Evolutionary conservation across 1,140 invertebrate species (phyloP), one percentile per base, ranked within the genome.

Genomic region (Apis dorsata): DNA sequence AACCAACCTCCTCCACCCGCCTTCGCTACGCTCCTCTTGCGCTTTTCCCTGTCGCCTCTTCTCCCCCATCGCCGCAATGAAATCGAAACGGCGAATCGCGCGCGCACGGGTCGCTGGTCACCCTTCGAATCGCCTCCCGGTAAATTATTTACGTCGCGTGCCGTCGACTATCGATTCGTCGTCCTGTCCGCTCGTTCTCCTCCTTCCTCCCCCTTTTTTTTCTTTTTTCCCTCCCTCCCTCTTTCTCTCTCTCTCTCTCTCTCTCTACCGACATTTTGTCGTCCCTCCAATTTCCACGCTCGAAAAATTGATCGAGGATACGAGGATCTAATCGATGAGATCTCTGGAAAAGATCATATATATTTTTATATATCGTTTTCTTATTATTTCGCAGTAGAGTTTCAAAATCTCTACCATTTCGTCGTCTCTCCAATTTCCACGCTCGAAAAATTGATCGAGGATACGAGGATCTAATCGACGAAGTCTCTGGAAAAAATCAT

Each of bases 61-160:
- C 17, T 7, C 34, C 34, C 34, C 34, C 44, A 80, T 57, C 24
- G 65, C 68, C 73, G 69, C 73, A 68, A 85, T 60, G 72, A 85
- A 79, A 85, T 34, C 81, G 66, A 68, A 73, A 81, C 62, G 78
- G 59, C 80, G 81, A 77, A 77, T 78, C 85, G 68, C 62, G 28
- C 62, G 28, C 62, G 63, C 72, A 53, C 72, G 59, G 78, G 55
- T 8, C 57, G 69, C 73, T 79, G 76, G 73, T 69, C 63, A 59
- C 69, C 79, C 78, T 87, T 83, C 65, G 68, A 85, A 88, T 88
- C 76, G 79, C 77, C 49, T 44, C 34, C 55, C 57, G 76, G 71
- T 88, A 84, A 90, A 87, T 90, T 90, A 90, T 90, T 88, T 88
- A 90, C 87, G 83, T 90, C 83, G 88, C 88, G 89, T 90, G 89